Evolutionary conservation across 2,797 vertebrate genomes (phyloP), one percentile per base, ranked within the genome.

Genomic region (Rhinophrynus dorsalis): DNA sequence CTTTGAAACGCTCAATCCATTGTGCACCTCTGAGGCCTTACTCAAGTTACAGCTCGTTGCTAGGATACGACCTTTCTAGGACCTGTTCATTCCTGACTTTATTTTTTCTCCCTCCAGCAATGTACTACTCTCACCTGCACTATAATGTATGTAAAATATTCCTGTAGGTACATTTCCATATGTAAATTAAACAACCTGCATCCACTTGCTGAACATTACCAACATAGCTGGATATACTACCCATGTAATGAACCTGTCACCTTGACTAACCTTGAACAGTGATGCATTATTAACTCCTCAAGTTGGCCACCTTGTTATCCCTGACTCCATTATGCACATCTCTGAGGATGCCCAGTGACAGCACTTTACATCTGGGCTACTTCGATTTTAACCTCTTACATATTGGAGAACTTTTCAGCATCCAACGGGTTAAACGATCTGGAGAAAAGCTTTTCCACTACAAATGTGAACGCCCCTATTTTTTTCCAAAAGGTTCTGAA

Each of bases 271-370:
- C 93, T 96, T 96, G 92, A 85, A 77, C 79, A 67, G 40, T 93
- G 91, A 94, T 94, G 94, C 94, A 93, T 85, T 93, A 92, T 95
- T 93, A 96, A 95, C 93, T 88, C 92, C 83, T 87, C 76, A 15
- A n/a, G 60, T 65, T 24, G 47, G 23, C 18, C 40, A 5, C 9
- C 5, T 29, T 3, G 12, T 2, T 13, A 15, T 5, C 37, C 35
- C 24, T 4, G 9, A 13, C 35, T 11, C 1, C 40, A 42, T 2
- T 30, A 26, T 3, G 2, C 12, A 48, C 5, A 50, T n/a, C 21
- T 15, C 6, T n/a, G n/a, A n/a, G n/a, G n/a, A n/a, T n/a, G n/a
- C n/a, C 50, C 13, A 32, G 3, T 30, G 27, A 26, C 3, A 32
- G 5, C 9, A n/a, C 5, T 15, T 29, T 6, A 15, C 13, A 52